A percentile compares a stretch with the other conserved stretches of the same genome.
phyloP scores from a whole-genome alignment of 2,113 vertebrate genomes.

The Zosterops borbonicus region DNA sequence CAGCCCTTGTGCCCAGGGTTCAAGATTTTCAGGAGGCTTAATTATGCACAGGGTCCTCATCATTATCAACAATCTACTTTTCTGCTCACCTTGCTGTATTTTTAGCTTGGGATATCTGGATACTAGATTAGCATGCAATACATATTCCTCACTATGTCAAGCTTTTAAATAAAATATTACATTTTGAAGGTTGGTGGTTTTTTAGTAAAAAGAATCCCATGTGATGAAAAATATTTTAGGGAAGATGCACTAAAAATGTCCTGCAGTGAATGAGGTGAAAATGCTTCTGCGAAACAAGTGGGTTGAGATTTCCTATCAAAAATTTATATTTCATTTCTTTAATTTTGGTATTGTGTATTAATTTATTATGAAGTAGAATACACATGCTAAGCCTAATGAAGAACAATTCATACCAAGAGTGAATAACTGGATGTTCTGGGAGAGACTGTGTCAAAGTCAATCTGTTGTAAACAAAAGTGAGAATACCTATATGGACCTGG shows the following conservation, averaged over 20 bases:
- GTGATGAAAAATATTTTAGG: not conserved
- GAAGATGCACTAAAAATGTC: not conserved
- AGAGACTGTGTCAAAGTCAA: not conserved
- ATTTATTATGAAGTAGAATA: not conserved
- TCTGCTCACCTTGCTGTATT: not conserved
- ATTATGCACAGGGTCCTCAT: not conserved
- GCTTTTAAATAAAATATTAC: not conserved
- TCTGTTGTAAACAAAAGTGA: not conserved
- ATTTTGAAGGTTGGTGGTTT: not conserved
- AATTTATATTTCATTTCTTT: not conserved
- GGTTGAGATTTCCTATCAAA: not conserved
- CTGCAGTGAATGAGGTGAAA: not conserved
- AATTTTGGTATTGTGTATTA: not conserved
- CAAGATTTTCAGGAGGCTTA: not conserved
- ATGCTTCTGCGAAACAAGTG: not conserved
- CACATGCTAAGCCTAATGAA: not conserved
- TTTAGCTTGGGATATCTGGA: not conserved
- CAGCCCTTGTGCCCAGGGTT: not conserved
- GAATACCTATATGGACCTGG: not conserved
- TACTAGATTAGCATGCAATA: not conserved
- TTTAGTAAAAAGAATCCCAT: not conserved
- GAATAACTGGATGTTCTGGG: not conserved
- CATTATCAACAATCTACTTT: not conserved
- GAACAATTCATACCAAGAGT: not conserved
- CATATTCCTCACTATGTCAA: not conserved